A percentile compares a stretch with the other conserved stretches of the same genome.
Evolutionary conservation across 2,113 vertebrate genomes (phyloP).

Genomic region (Piliocolobus tephrosceles): DNA sequence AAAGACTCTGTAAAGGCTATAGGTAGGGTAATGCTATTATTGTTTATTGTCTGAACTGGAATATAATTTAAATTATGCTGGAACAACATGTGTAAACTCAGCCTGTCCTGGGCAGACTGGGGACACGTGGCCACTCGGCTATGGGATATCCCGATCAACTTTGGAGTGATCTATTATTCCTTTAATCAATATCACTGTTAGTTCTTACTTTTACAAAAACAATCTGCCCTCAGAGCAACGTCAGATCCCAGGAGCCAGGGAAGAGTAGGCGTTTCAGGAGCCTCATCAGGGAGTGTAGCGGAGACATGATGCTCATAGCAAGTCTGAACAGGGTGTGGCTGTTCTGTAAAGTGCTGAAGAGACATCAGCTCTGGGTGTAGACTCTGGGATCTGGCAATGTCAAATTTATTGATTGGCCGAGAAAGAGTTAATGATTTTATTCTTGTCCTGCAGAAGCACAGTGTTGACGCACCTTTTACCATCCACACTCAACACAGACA

Average conservation of each 20-base stretch:
- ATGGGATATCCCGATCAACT: not conserved
- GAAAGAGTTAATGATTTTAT: too few relatives aligned
- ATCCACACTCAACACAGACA: not conserved
- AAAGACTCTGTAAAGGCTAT: not conserved
- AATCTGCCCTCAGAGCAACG: not conserved
- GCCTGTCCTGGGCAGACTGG: not conserved
- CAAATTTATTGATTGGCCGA: not conserved
- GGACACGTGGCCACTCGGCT: not conserved
- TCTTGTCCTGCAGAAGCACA: not conserved
- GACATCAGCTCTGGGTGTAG: not conserved
- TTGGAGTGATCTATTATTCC: not conserved
- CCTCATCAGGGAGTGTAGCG: not conserved
- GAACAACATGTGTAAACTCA: not conserved
- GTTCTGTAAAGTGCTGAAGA: not conserved
- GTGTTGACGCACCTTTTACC: rapidly evolving
- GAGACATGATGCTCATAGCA: not conserved
- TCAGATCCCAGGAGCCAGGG: not conserved
- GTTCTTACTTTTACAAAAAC: not conserved
- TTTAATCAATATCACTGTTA: not conserved
- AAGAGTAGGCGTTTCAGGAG: not conserved
- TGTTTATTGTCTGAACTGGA: not conserved
- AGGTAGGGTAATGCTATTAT: too few relatives aligned
- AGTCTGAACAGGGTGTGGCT: not conserved
- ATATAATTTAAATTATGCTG: not conserved
- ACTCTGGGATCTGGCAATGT: not conserved